These are phyloP conservation scores for Branchipolynoe longqiensis DNA, from an alignment of 2,888 invertebrate genomes.

Conservation along the genomic window DNA sequence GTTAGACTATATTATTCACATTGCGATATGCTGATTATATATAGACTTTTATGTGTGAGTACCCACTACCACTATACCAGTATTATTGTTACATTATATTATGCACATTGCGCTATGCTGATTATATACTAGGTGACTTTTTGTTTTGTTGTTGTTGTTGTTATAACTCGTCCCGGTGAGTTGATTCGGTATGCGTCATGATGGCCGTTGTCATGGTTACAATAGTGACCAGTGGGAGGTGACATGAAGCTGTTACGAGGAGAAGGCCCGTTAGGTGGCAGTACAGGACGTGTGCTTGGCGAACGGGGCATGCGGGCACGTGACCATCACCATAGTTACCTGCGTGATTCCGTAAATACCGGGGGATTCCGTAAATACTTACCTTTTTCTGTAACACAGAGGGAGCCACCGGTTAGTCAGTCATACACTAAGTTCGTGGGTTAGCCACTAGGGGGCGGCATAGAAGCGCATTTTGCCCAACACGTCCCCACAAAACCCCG, in stretches of 20 bases:
- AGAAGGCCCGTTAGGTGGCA: conserved; percentile 3
- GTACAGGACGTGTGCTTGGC: conserved; percentile 10
- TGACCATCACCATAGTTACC: conserved; percentile 38
- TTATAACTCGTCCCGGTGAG: no score
- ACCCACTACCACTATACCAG: no score
- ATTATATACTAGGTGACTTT: no score
- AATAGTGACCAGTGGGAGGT: background rate
- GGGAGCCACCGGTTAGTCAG: conserved; percentile 49
- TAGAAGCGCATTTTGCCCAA: background rate
- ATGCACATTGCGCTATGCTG: no score
- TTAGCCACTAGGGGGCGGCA: conserved; percentile 12
- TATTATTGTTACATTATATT: no score
- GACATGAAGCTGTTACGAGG: conserved; percentile 28
- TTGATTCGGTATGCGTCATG: no score
- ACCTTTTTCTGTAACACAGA: conserved; percentile 49
- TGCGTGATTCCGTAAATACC: background rate
- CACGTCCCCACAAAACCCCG: no score
- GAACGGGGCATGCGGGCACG: conserved; percentile 39
- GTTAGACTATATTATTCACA: no score
- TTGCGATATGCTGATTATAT: no score
- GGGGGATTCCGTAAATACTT: background rate
- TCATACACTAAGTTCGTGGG: background rate
- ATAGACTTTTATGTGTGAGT: no score
- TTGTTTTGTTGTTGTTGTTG: no score
- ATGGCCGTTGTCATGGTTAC: no score